Percentiles rank a stretch among this genome's conserved stretches.
These are phyloP conservation scores for Meda fulgida DNA, from an alignment of 2,797 vertebrate species.

Conservation along the genomic window DNA sequence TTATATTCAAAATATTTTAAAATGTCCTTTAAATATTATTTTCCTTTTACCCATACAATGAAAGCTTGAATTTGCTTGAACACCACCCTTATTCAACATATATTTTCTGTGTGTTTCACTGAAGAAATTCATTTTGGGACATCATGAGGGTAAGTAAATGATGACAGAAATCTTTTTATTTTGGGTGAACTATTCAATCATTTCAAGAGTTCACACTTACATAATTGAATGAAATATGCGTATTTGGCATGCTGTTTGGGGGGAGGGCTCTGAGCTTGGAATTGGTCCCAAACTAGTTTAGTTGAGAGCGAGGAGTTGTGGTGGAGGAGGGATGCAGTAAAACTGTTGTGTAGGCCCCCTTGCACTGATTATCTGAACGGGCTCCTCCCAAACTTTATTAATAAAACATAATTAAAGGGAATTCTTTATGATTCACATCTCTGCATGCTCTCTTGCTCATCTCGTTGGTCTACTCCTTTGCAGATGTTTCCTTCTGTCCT, in stretches of 20 bases:
- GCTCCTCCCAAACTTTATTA: neutral
- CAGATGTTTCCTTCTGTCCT: conserved; percentile 64
- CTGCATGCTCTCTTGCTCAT: neutral
- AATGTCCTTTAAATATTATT: neutral
- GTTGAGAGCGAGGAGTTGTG: neutral
- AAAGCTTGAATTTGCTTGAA: neutral
- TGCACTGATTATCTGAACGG: neutral
- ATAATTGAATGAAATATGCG: neutral
- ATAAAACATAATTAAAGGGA: neutral
- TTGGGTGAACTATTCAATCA: neutral
- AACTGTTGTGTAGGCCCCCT: neutral
- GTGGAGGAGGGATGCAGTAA: neutral
- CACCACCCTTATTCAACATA: neutral
- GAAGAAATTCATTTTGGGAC: neutral
- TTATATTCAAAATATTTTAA: no score
- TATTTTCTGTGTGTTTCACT: neutral
- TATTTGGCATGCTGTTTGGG: neutral
- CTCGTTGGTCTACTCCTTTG: conserved; percentile 54
- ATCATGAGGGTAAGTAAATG: neutral
- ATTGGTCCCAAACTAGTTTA: neutral
- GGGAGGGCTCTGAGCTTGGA: neutral
- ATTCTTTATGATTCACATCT: neutral
- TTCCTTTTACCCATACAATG: neutral
- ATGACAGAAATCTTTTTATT: neutral
- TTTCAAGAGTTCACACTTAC: neutral